Evolutionary conservation across 1,140 invertebrate species (phyloP), one percentile per base, ranked within the genome.

Genomic region (Pemphigus obesinymphae): DNA sequence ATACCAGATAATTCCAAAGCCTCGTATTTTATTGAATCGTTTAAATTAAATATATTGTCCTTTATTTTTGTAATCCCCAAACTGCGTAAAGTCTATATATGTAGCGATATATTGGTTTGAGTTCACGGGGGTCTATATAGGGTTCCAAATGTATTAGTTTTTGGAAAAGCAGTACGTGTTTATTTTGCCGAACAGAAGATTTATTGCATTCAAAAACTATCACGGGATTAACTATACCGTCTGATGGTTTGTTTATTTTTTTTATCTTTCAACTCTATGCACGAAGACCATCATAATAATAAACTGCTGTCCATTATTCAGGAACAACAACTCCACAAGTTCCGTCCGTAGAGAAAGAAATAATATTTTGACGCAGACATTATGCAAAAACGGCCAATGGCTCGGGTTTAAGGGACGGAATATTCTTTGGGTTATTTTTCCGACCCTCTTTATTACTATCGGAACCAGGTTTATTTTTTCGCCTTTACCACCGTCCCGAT

Each of bases 361-460:
- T 76, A 76, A 76, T 76, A 76, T 76, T 76, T 76, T 76, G 48
- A 76, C 53, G 53, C 73, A n/a, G n/a, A n/a, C n/a, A 75, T 76
- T 76, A 76, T 76, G 73, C 73, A 58, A 76, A 75, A 75, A 53
- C 72, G 72, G 72, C 34, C 72, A 75, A 75, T 23, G 63, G 63
- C 1, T 45, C 29, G 45, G 29, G 50, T 15, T n/a, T n/a, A n/a
- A n/a, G 50, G 31, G 40, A 40, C 58, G 58, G 55, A 34, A 55
- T 13, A 15, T 76, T 76, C 50, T 34, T 58, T 11, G 53, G 73
- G 50, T 55, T 76, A 31, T 53, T 76, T 76, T 76, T 76, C n/a
- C 50, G 50, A 76, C 73, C 73, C 73, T 76, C 73, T 76, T 76
- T 76, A 76, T 76, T 76, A 76, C 73, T 40, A 76, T 76, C 73